Conservation (phyloP, 1,140 invertebrate species). For the Tetranychus urticae region DNA sequence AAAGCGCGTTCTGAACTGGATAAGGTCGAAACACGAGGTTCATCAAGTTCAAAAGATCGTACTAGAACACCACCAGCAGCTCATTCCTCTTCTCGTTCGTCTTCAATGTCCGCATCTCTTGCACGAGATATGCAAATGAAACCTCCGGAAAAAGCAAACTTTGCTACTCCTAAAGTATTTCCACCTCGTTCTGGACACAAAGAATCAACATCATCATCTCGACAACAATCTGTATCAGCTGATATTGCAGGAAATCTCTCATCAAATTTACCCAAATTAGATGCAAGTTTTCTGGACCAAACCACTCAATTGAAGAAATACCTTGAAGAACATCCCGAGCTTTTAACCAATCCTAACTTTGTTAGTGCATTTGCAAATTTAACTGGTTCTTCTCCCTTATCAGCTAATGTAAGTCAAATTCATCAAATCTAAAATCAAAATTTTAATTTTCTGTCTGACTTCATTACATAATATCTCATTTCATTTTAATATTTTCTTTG, state of each 20-base stretch:
- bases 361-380: conserved; percentile 11
- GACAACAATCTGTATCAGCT: background rate
- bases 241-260: background rate
- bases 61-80: background rate
- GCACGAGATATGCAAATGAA: background rate
- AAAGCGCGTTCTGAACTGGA: background rate
- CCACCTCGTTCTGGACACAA: background rate
- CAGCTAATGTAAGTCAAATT: conserved; percentile 11
- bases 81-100: background rate
- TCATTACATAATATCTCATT: conserved; percentile 32
- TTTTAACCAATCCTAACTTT: conserved; percentile 12
- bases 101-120: background rate
- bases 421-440: background rate
- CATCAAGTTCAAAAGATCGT: background rate
- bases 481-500: too few relatives aligned
- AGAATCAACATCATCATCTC: background rate
- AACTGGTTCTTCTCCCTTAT: conserved; percentile 4
- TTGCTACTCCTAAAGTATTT: background rate
- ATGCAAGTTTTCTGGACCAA: conserved; percentile 9
- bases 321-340: conserved; percentile 25
- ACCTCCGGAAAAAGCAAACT: background rate
- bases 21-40: background rate
- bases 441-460: conserved; percentile 9
- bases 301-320: conserved; percentile 15
- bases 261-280: background rate